Percentiles rank a stretch among this genome's conserved stretches.
phyloP scores from a whole-genome alignment of 1,140 invertebrate species.

The Drosophila paulistorum region DNA sequence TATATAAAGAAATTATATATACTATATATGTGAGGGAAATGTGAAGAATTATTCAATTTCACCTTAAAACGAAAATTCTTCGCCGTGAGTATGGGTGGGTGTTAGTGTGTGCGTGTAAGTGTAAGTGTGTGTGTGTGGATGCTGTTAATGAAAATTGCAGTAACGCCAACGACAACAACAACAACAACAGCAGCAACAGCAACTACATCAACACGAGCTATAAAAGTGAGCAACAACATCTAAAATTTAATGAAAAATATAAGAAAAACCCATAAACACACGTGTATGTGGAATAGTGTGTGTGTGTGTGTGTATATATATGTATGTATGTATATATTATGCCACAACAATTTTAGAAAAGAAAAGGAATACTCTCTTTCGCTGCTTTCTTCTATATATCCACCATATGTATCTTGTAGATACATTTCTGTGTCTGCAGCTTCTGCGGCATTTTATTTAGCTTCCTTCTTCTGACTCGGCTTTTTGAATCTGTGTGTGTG shows the following conservation, averaged over 20 bases:
- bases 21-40: constrained; percentile 32
- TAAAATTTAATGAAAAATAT: constrained; percentile 8
- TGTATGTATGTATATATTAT: constrained; percentile 48
- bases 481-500: constrained; percentile 14
- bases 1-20: constrained; percentile 42
- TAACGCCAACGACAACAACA: constrained; percentile 10
- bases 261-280: constrained; percentile 1
- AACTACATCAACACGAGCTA: neutral
- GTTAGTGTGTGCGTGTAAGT: constrained; percentile 11
- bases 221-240: constrained; percentile 40
- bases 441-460: constrained; percentile 18
- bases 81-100: constrained; percentile 2
- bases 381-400: constrained; percentile 16
- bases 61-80: constrained; percentile 33
- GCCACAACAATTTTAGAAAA: constrained; percentile 24
- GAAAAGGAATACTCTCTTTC: constrained; percentile 1
- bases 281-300: too few relatives aligned
- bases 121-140: constrained; percentile 15
- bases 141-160: constrained; percentile 65
- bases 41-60: constrained; percentile 52
- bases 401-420: constrained; percentile 27
- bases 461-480: constrained; percentile 23
- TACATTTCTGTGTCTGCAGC: constrained; percentile 28
- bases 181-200: constrained; percentile 3
- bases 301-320: constrained; percentile 22